phyloP scores from a whole-genome alignment of 1,140 invertebrate species.

The Akabosia matsudoensis region DNA sequence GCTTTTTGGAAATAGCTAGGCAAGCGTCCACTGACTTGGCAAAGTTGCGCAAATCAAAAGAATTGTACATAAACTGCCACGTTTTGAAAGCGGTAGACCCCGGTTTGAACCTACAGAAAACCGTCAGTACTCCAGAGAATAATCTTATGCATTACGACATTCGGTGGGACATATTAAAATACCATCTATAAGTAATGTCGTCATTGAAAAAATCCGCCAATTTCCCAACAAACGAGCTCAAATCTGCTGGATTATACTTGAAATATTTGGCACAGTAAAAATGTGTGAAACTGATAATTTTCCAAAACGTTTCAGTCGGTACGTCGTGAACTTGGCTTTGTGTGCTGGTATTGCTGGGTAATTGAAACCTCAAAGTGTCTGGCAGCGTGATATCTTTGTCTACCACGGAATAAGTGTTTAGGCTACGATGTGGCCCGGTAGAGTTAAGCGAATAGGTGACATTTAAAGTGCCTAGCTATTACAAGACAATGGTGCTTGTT shows the following conservation, averaged over 20 bases:
- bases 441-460: neutral
- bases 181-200: constrained; percentile 32
- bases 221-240: constrained; percentile 20
- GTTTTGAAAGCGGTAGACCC: neutral
- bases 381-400: neutral
- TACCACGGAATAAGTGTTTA: neutral
- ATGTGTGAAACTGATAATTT: constrained; percentile 30
- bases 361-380: neutral
- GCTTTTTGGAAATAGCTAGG: constrained; percentile 26
- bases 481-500: neutral
- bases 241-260: constrained; percentile 2
- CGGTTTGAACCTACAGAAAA: neutral
- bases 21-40: constrained; percentile 11
- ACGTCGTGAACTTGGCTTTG: neutral
- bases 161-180: neutral
- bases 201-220: constrained; percentile 25
- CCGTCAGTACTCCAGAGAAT: neutral
- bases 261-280: constrained; percentile 31
- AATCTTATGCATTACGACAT: neutral
- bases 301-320: constrained; percentile 26
- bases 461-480: neutral
- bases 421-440: neutral
- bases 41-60: constrained; percentile 25
- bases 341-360: neutral
- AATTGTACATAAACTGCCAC: constrained; percentile 13